phyloP scores from a whole-genome alignment of 2,797 vertebrate species.

The Australoheros facetus region DNA sequence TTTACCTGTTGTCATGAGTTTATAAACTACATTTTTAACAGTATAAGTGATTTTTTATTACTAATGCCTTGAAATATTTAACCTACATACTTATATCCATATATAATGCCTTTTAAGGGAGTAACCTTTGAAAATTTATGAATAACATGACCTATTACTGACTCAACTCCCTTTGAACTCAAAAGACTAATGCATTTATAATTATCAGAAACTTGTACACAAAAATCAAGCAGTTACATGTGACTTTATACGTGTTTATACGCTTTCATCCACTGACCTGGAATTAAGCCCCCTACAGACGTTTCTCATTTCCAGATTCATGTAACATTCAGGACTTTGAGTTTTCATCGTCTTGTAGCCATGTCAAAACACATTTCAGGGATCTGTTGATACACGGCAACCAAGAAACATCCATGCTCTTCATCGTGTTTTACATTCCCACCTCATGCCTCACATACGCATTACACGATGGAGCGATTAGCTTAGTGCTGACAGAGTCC shows the following conservation, averaged over 20 bases:
- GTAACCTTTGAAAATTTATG: neutral
- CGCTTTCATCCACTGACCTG: slow-evolving; percentile 24
- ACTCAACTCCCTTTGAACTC: neutral
- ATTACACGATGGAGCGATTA: slow-evolving; percentile 33
- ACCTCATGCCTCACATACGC: slow-evolving; percentile 38
- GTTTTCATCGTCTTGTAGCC: slow-evolving; percentile 27
- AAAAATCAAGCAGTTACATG: neutral
- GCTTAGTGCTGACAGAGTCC: slow-evolving; percentile 62
- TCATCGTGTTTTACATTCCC: slow-evolving; percentile 68
- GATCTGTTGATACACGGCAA: slow-evolving; percentile 59
- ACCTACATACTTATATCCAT: neutral
- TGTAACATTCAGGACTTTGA: slow-evolving; percentile 31
- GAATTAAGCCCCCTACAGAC: slow-evolving; percentile 4
- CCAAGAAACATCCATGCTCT: slow-evolving; percentile 46
- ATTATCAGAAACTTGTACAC: neutral
- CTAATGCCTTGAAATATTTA: neutral
- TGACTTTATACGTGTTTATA: neutral
- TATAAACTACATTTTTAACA: neutral
- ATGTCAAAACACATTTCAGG: slow-evolving; percentile 51
- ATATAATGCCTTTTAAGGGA: neutral
- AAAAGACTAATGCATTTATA: neutral
- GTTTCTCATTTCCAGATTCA: slow-evolving; percentile 26
- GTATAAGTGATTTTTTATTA: neutral
- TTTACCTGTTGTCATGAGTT: neutral
- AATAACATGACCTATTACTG: neutral